Conservation (phyloP, 2,113 vertebrate genomes). For the Saccopteryx bilineata region DNA sequence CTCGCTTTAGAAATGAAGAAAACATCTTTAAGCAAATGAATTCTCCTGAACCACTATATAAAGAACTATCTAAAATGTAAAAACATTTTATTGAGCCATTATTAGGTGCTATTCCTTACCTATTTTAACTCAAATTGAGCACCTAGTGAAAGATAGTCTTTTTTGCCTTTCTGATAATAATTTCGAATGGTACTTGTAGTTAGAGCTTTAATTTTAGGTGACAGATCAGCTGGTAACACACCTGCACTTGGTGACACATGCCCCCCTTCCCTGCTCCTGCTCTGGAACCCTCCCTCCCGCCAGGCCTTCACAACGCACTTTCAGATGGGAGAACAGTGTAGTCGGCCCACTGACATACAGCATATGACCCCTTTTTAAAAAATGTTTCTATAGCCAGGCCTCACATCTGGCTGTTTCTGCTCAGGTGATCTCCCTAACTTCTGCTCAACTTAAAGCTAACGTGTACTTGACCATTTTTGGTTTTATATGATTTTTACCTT, state of each 20-base stretch:
- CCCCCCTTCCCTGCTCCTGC: neutral
- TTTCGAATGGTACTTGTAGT: neutral
- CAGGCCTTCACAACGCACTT: neutral
- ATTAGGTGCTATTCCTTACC: neutral
- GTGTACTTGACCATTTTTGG: neutral
- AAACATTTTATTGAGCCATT: conserved; percentile 38
- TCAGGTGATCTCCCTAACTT: neutral
- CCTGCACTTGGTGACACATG: neutral
- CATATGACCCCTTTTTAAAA: neutral
- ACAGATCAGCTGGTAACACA: neutral
- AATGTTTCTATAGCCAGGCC: neutral
- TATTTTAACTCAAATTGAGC: conserved; percentile 35
- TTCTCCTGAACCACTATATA: conserved; percentile 22
- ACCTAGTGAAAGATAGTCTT: neutral
- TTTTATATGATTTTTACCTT: conserved; percentile 36
- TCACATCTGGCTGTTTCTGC: neutral
- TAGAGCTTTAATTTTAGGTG: neutral
- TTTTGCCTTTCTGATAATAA: conserved; percentile 34
- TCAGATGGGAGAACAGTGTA: neutral
- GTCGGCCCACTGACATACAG: neutral
- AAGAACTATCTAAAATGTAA: conserved; percentile 61
- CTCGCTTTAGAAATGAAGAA: conserved; percentile 64
- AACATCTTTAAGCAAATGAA: conserved; percentile 46
- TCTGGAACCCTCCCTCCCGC: neutral
- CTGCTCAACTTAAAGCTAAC: neutral